A percentile compares a stretch with the other conserved stretches of the same genome.
Evolutionary conservation across 2,888 invertebrate species (phyloP).

Genomic region (Drosophila phalerata): DNA sequence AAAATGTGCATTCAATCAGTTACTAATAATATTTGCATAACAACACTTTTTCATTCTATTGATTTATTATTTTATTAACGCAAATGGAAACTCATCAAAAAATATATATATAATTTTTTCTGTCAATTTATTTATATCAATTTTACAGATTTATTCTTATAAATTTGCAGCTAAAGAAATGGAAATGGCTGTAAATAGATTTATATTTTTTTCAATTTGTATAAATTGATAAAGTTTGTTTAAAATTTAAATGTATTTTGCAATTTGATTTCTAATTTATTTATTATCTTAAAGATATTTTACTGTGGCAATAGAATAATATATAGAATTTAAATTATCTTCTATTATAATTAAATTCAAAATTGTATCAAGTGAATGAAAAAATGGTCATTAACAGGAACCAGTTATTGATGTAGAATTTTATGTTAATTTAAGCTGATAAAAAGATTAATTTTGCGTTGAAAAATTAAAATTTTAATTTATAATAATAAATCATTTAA

Average conservation of each 20-base stretch:
- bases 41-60: constrained; percentile 33
- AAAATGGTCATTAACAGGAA: background rate
- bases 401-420: background rate
- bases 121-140: background rate
- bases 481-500: constrained; percentile 2
- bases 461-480: background rate
- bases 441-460: background rate
- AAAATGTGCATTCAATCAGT: constrained; percentile 53
- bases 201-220: background rate
- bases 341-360: too few species aligned
- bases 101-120: background rate
- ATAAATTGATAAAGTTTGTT: background rate
- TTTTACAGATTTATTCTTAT: background rate
- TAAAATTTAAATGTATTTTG: background rate
- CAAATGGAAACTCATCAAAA: constrained; percentile 6
- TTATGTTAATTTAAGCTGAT: background rate
- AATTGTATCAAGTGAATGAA: background rate
- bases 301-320: too few species aligned
- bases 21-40: constrained; percentile 54
- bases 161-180: background rate
- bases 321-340: too few species aligned
- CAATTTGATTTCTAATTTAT: background rate
- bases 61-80: constrained; percentile 26
- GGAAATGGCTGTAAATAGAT: background rate
- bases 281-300: background rate